Conservation (phyloP, 2,797 vertebrate species). For the Acanthis flammea region DNA sequence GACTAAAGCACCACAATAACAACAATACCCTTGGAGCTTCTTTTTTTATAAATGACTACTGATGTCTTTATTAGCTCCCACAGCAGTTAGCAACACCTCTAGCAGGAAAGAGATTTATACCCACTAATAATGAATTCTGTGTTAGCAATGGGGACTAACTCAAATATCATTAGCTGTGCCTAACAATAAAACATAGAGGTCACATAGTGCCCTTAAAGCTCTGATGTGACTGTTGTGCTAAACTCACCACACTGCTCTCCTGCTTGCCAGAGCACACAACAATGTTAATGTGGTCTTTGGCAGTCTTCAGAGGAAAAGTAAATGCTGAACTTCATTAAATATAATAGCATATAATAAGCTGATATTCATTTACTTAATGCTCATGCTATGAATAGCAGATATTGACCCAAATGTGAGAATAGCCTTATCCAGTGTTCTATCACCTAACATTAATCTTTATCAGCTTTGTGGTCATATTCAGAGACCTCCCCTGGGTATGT, state of each 20-base stretch:
- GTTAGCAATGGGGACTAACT: background rate
- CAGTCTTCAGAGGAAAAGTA: background rate
- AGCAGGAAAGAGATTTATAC: background rate
- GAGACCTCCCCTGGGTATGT: background rate
- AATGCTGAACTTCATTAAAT: background rate
- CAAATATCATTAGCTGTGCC: background rate
- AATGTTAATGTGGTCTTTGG: background rate
- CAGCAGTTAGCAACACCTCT: background rate
- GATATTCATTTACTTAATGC: background rate
- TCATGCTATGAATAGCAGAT: background rate
- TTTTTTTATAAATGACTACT: background rate
- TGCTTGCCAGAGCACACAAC: background rate
- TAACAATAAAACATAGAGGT: background rate
- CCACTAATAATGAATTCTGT: background rate
- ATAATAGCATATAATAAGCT: background rate
- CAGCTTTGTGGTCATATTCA: background rate
- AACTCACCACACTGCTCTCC: background rate
- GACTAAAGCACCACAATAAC: background rate
- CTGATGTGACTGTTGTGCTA: background rate
- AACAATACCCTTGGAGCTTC: background rate
- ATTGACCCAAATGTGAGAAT: slow-evolving; percentile 4
- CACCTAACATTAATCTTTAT: slow-evolving; percentile 17
- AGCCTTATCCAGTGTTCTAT: background rate
- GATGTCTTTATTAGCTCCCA: background rate
- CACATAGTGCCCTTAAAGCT: background rate